Percentiles rank a stretch among this genome's conserved stretches.
Conservation (phyloP, 2,888 invertebrate species). For the Lobophora halterata region DNA sequence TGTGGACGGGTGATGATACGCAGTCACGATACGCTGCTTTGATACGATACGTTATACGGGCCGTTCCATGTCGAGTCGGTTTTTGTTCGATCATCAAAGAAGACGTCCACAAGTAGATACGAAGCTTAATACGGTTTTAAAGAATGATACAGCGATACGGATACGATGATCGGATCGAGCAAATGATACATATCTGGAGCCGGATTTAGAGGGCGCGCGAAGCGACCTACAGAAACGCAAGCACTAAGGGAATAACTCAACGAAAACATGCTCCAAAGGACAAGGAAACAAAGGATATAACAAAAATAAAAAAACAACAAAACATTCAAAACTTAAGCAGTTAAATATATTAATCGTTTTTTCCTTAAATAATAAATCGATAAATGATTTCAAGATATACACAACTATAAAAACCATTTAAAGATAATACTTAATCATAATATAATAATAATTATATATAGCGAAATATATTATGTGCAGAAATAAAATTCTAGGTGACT, state of each 20-base stretch:
- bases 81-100: no score
- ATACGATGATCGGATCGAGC: no score
- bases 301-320: constrained; percentile 74
- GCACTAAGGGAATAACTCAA: constrained; percentile 49
- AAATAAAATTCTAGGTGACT: constrained; percentile 82
- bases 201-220: no score
- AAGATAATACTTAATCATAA: constrained; percentile 81
- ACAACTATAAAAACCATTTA: constrained; percentile 81
- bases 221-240: constrained; percentile 54
- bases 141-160: no score
- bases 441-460: constrained; percentile 81
- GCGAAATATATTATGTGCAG: constrained; percentile 81
- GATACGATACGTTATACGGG: no score
- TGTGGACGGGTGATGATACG: no score
- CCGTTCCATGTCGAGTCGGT: no score
- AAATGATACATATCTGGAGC: no score
- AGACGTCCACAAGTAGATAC: no score
- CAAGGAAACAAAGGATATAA: constrained; percentile 54
- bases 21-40: no score
- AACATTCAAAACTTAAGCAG: constrained; percentile 78
- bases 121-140: no score
- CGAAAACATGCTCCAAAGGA: constrained; percentile 57
- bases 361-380: constrained; percentile 79
- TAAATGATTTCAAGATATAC: constrained; percentile 81
- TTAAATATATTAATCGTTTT: constrained; percentile 80